These are phyloP conservation scores for Synergus gifuensis DNA, from an alignment of 2,888 invertebrate species.

Conservation along the genomic window DNA sequence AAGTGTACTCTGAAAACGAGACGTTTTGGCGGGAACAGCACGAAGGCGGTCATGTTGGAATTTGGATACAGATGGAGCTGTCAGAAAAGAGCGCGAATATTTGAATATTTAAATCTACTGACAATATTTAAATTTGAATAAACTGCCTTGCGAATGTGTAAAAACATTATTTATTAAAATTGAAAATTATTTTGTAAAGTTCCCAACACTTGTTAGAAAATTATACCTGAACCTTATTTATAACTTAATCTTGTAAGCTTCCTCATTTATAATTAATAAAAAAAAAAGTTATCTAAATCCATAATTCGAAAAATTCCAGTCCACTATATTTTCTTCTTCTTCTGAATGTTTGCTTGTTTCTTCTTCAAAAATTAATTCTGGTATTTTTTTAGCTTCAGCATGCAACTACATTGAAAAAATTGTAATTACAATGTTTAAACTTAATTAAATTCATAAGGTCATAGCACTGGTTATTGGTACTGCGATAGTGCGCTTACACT, in stretches of 20 bases:
- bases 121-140: background rate
- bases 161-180: background rate
- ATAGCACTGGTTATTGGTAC: no score
- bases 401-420: background rate
- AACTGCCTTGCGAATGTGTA: background rate
- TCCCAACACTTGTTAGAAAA: no score
- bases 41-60: background rate
- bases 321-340: background rate
- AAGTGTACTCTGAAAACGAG: background rate
- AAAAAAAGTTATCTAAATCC: background rate
- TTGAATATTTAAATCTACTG: background rate
- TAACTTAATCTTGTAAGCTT: no score
- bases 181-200: background rate
- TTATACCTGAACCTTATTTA: no score
- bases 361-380: background rate
- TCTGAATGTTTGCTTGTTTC: background rate
- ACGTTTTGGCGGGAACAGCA: constrained; percentile 24
- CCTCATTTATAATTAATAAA: background rate
- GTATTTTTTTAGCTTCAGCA: background rate
- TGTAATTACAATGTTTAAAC: background rate
- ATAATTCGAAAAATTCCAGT: background rate
- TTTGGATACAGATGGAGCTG: background rate
- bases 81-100: background rate
- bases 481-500: no score
- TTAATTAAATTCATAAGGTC: no score